Base-by-base conservation (phyloP, 2,888 invertebrate species). In the Hylaea fasciaria region DNA sequence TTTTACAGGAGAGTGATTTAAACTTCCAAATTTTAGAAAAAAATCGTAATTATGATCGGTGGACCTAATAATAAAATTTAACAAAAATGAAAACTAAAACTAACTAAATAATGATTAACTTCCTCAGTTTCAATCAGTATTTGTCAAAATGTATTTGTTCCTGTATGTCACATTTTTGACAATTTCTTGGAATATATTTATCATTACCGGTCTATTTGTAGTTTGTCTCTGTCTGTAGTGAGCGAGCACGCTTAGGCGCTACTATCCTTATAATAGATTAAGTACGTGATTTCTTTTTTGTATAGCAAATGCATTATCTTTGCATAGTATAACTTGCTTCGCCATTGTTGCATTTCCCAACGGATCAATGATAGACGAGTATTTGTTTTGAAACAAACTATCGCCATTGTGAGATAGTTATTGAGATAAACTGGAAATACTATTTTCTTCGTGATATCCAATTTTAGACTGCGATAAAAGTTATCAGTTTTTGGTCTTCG, bases 391-490 rank as follows among this genome's bases (percentile, higher is more conserved):
- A 53, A 37, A 10, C 37, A 35, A 17, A 53, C 37, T 37, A 45
- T 37, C 14, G 10, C 45, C 44, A 45, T 45, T 0, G 45, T 53
- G 12, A 45, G 45, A 44, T 53, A 45, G 0, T 17, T 29, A 10
- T 22, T 22, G 41, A 45, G 22, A 3, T 45, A 53, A 14, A 53
- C 39, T 10, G 53, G 53, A 7, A 45, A 45, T 8, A 53, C 28
- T 4, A 53, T 53, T 45, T 37, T 7, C 37, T 53, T 53, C 5
- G n/a, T 28, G 0, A 13, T 29, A 11, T 53, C 45, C 11, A 53
- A 11, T 17, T 2, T 35, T 13, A 45, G 9, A 1, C 0, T 28
- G 8, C 11, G 5, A 13, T 45, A 46, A 41, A 41, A 41, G 3
- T 1, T 14, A 52, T 39, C 0, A 45, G 11, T 11, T 4, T 0